phyloP scores from a whole-genome alignment of 2,113 vertebrate genomes.

The Halcyon senegalensis region DNA sequence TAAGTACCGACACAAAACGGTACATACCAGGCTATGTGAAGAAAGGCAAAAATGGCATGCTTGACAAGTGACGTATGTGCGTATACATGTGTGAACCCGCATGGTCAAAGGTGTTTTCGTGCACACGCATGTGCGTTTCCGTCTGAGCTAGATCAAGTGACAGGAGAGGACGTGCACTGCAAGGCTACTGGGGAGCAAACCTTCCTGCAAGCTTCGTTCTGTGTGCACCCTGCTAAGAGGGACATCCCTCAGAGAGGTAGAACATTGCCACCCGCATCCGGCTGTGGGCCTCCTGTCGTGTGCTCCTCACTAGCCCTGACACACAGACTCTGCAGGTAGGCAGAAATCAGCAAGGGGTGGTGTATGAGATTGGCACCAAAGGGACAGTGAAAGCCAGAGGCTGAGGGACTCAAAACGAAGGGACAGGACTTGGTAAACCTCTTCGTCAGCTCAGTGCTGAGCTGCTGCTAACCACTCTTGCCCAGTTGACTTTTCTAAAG shows the following conservation, averaged over 20 bases:
- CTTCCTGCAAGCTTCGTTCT: neutral
- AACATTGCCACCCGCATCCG: rapidly evolving
- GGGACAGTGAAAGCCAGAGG: neutral
- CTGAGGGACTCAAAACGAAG: neutral
- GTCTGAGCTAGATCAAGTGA: neutral
- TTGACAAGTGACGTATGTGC: neutral
- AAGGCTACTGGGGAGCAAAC: neutral
- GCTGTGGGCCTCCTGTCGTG: neutral
- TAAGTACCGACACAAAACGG: neutral
- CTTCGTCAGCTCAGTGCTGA: neutral
- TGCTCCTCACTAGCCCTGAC: neutral
- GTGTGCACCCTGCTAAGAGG: neutral
- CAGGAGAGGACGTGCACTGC: neutral
- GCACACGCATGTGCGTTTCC: too few species aligned
- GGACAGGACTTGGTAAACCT: neutral
- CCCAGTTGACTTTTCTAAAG: neutral
- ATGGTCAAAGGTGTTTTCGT: too few species aligned
- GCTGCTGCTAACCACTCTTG: neutral
- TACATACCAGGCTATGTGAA: neutral
- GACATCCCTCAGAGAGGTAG: too few species aligned
- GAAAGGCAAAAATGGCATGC: neutral
- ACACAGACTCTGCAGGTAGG: rapidly evolving
- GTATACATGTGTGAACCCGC: neutral
- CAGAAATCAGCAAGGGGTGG: neutral
- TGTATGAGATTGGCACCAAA: neutral